Evolutionary conservation across 2,797 vertebrate species (phyloP), one percentile per base, ranked within the genome.

Genomic region (Chloroceryle inda): DNA sequence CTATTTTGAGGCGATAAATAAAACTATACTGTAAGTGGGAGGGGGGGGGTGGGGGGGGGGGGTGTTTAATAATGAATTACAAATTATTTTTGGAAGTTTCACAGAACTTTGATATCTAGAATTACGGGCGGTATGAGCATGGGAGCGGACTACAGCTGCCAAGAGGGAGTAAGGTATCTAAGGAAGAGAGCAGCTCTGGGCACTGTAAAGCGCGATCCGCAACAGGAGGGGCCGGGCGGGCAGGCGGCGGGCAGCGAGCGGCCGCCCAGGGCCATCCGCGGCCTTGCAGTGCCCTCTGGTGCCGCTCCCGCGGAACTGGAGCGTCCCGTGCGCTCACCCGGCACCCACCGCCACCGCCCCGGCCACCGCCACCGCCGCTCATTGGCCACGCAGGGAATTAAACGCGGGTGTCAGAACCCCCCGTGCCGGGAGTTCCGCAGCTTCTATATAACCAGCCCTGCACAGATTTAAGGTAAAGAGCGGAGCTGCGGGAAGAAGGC

Each of bases 201-300:
- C 71, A 23, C 9, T 52, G 18, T 1, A 26, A 47, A 31, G 16
- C 13, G 31, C 1, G 8, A 52, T 53, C 6, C 40, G 37, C 44
- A 44, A 21, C 45, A 49, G 47, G 29, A 31, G 20, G 45, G 44
- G 17, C 21, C 6, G 7, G 44, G 45, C 27, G 64, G 44, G 5
- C 49, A 23, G 10, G 49, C 23, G 49, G 49, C 49, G 8, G 44
- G 49, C 47, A 27, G 38, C 12, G 20, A 64, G 62, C 40, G 20
- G 20, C 20, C 14, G 63, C 18, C 31, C 63, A 23, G 18, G 15
- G 75, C 85, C 61, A 89, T 89, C 8, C 15, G 50, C 72, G 85
- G 97, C 92, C 97, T 85, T 96, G 95, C 78, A 97, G 97, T 97
- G 98, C 98, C 98, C 98, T 98, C 98, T 98, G 97, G 83, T 97